phyloP scores from a whole-genome alignment of 2,797 vertebrate genomes.

The Pangasius sanitwongsei region DNA sequence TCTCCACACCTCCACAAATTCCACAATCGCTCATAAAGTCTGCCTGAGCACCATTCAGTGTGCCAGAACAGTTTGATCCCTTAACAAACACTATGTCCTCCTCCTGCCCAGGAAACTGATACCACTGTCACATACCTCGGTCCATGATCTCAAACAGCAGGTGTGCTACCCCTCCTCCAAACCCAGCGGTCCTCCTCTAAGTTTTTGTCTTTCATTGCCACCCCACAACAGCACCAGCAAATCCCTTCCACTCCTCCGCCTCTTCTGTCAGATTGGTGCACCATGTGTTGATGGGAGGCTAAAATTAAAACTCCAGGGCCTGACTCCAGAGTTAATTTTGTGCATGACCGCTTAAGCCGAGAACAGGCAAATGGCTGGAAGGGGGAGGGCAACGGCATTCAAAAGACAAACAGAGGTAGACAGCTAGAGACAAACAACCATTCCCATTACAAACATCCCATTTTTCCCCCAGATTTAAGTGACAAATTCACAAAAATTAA shows the following conservation, averaged over 20 bases:
- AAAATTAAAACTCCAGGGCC: conserved; percentile 31
- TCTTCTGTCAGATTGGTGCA: background rate
- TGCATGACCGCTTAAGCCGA: background rate
- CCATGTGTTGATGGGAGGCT: conserved; percentile 19
- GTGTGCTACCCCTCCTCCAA: conserved; percentile 19
- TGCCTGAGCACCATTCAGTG: background rate
- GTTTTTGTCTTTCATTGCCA: conserved; percentile 4
- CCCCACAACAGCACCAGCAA: background rate
- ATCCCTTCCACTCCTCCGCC: background rate
- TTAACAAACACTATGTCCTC: background rate
- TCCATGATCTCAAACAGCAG: conserved; percentile 27
- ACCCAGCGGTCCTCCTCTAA: background rate
- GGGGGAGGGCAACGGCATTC: background rate
- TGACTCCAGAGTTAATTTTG: conserved; percentile 33
- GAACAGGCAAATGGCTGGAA: background rate
- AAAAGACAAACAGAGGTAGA: background rate
- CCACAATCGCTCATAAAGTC: background rate
- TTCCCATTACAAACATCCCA: background rate
- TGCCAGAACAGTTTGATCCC: conserved; percentile 9
- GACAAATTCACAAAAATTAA: background rate
- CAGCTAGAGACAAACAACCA: background rate
- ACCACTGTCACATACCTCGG: conserved; percentile 39
- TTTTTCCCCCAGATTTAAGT: background rate
- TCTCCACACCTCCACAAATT: background rate
- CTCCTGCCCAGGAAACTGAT: conserved; percentile 26